Evolutionary conservation across 2,888 invertebrate species (phyloP).

Genomic region (Drosophila tripunctata): DNA sequence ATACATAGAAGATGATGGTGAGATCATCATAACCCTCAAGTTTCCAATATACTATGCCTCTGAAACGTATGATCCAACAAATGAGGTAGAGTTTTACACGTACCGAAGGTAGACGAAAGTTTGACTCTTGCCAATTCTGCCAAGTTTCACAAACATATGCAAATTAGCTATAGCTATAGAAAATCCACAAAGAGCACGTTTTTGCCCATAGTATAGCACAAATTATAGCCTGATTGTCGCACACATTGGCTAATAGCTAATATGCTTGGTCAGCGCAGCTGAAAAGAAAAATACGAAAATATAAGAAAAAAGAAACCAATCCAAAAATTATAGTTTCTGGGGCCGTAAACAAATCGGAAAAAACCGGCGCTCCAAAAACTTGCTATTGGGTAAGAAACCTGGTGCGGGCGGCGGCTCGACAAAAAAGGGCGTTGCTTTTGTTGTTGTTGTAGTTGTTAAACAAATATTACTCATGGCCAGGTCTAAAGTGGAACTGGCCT

Average conservation of each 20-base stretch:
- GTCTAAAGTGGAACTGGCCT: conserved; percentile 17
- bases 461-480: conserved; percentile 73
- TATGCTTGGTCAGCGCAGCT: conserved; percentile 20
- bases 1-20: too few relatives aligned
- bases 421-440: conserved; percentile 69
- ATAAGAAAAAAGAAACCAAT: conserved; percentile 3
- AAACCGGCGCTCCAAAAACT: conserved; percentile 51
- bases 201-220: conserved; percentile 21
- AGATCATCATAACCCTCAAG: too few relatives aligned
- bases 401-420: conserved; percentile 72
- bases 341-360: conserved; percentile 57
- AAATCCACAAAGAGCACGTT: too few relatives aligned
- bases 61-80: too few relatives aligned
- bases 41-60: too few relatives aligned
- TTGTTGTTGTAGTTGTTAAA: conserved; percentile 48
- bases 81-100: too few relatives aligned
- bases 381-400: conserved; percentile 48
- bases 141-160: too few relatives aligned
- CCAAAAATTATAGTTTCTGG: conserved; percentile 19
- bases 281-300: conserved; percentile 1
- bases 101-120: too few relatives aligned
- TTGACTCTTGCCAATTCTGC: too few relatives aligned
- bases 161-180: too few relatives aligned
- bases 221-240: conserved; percentile 22
- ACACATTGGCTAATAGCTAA: conserved; percentile 28